Base-by-base conservation (phyloP, 2,888 invertebrate genomes). In the Xestia xanthographa region DNA sequence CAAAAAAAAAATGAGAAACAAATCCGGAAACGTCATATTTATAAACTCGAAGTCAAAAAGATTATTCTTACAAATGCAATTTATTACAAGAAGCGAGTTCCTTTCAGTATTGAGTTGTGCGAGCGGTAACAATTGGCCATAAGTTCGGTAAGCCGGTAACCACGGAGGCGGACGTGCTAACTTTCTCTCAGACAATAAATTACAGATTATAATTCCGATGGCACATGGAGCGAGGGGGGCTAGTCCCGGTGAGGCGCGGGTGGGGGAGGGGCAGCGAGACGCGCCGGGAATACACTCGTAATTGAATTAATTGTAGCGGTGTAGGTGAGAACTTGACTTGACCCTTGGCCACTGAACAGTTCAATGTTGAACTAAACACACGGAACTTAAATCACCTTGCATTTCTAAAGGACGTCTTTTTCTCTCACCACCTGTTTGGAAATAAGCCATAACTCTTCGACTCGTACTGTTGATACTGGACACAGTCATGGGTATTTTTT, bases 151-250 rank as follows among this genome's bases (percentile, higher is more conserved):
- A 78, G 67, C 69, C 67, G 82, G 66, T 67, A 65, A 70, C 82
- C 67, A 58, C 67, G 70, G 72, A 29, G 79, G 79, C 82, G 73
- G 83, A 70, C 66, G 50, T 29, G 6, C 74, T 3, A 79, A 82
- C 83, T 83, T 83, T 72, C 71, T 79, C 34, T 53, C 53, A 66
- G 50, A 48, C 62, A 82, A 73, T 82, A 83, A 83, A 82, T 83
- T 79, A 75, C 67, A 72, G 75, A 83, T 80, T 83, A 83, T 83
- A 83, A 83, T 83, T 80, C 83, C 67, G 63, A 60, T 72, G 83
- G 75, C 80, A 75, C 73, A 70, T 58, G 74, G 53, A 38, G 62
- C 34, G 41, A 2, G 0, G 26, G 14, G 38, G 5, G 8, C 9
- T 60, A 34, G 11, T 17, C 20, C 29, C 4, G 11, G 45, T 6